Base-by-base conservation (phyloP, 2,113 vertebrate genomes). In the Leiothrix lutea region DNA sequence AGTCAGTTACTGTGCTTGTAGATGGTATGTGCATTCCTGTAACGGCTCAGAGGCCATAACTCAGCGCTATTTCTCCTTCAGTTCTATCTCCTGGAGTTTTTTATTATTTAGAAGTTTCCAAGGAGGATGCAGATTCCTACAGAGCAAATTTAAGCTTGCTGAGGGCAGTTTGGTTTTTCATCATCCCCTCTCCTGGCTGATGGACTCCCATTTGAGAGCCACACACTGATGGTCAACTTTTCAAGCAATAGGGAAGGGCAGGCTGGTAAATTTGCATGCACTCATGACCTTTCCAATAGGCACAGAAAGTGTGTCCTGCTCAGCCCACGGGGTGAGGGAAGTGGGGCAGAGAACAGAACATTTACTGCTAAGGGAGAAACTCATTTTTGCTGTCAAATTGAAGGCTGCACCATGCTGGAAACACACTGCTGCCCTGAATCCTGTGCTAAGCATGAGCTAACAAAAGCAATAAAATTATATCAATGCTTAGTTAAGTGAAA, bases 241-340 rank as follows among this genome's bases (percentile, higher is more conserved):
- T 60, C 45, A 77, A 72, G 28, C 7, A 54, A 44, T 12, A 53
- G 40, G 28, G 22, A 77, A 91, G 13, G 11, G 19, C 13, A 1
- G 0, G 0, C 7, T 8, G 19, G 24, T n/a, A 29, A 64, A 35
- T 31, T 35, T 56, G 45, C 21, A 31, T 1, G 0, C 26, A 40
- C 14, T 12, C 8, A 2, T 24, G 17, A 35, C 15, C 5, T 48
- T 84, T 47, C 67, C 47, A 54, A 48, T 6, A 16, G 2, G 57
- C 25, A 45, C 0, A 12, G 25, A 14, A 66, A 42, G 21, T 1
- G 17, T 26, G n/a, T 17, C 23, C 57, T 80, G 40, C 42, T 78
- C 72, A 73, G 60, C 28, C 57, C 50, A 38, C 0, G 12, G 50
- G 9, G 14, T 21, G 42, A 16, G 23, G 17, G 28, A 86, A 53